Percentiles rank a stretch among this genome's conserved stretches.
phyloP scores from a whole-genome alignment of 2,888 invertebrate species.

The Philaethria dido region DNA sequence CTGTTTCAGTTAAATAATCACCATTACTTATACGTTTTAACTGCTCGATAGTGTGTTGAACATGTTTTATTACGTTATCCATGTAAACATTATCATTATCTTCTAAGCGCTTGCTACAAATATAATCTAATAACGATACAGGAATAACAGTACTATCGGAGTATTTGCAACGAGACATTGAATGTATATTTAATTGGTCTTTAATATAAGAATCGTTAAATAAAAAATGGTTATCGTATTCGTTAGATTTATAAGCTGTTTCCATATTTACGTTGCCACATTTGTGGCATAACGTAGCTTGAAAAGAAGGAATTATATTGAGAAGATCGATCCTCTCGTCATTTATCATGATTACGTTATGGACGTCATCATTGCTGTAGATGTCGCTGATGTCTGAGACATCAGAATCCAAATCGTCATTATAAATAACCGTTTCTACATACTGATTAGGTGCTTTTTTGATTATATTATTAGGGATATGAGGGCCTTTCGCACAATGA shows the following conservation, averaged over 20 bases:
- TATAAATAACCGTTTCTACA: constrained; percentile 69
- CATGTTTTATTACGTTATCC: constrained; percentile 73
- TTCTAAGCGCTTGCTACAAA: constrained; percentile 70
- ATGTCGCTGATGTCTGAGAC: constrained; percentile 63
- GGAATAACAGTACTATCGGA: constrained; percentile 57
- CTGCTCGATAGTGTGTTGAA: constrained; percentile 73
- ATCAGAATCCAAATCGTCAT: constrained; percentile 66
- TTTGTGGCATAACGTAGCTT: constrained; percentile 67
- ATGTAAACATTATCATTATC: constrained; percentile 74
- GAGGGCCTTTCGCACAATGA: constrained; percentile 60
- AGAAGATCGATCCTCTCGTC: constrained; percentile 66
- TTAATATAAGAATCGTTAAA: constrained; percentile 64
- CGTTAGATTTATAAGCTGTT: constrained; percentile 51
- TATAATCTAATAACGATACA: constrained; percentile 67
- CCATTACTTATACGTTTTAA: constrained; percentile 78
- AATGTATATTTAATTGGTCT: constrained; percentile 59
- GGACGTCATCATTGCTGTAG: constrained; percentile 62
- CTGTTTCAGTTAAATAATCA: constrained; percentile 72
- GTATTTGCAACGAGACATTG: constrained; percentile 50
- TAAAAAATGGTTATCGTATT: constrained; percentile 58
- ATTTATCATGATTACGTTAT: constrained; percentile 59
- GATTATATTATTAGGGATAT: constrained; percentile 52
- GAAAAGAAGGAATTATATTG: constrained; percentile 55
- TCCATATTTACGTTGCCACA: constrained; percentile 61
- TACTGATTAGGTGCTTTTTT: constrained; percentile 61